Evolutionary conservation across 2,113 vertebrate genomes (phyloP).

Genomic region (Gobius niger): DNA sequence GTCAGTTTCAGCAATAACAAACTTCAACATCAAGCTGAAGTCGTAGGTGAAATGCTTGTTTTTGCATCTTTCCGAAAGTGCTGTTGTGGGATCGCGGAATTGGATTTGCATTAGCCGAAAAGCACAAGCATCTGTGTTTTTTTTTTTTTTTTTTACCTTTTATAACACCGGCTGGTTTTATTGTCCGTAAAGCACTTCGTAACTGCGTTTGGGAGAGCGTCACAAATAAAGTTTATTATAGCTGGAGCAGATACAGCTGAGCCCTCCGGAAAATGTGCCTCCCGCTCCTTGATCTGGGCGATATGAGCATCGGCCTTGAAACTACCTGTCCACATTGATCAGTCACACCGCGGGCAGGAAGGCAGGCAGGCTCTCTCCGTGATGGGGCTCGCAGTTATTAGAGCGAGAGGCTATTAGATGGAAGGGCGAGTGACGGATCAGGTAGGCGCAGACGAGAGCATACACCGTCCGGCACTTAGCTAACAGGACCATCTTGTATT

Average conservation of each 20-base stretch:
- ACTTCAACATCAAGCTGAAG: conserved; percentile 14
- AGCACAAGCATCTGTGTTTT: conserved; percentile 35
- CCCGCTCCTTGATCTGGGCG: conserved; percentile 44
- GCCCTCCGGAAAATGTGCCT: conserved; percentile 55
- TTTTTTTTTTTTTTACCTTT: not conserved
- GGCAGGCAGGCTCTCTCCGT: conserved; percentile 55
- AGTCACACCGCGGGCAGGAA: conserved; percentile 51
- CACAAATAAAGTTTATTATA: conserved; percentile 60
- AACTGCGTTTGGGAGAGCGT: conserved; percentile 16
- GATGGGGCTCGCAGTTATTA: conserved; percentile 74
- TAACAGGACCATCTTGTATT: conserved; percentile 38
- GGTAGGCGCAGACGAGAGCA: conserved; percentile 60
- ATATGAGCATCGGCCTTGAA: conserved; percentile 71
- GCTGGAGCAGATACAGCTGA: conserved; percentile 54
- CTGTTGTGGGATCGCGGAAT: conserved; percentile 16
- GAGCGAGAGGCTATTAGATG: conserved; percentile 74
- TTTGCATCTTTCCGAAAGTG: conserved; percentile 43
- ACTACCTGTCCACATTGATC: conserved; percentile 78
- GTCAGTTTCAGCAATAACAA: conserved; percentile 24
- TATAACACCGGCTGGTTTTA: conserved; percentile 39
- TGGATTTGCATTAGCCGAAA: conserved; percentile 31
- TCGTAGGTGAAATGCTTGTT: conserved; percentile 20
- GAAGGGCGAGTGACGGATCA: conserved; percentile 54
- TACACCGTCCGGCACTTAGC: conserved; percentile 25
- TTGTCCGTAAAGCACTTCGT: conserved; percentile 54